Evolutionary conservation across 2,888 invertebrate genomes (phyloP).

Genomic region (Petrophora chlorosata): DNA sequence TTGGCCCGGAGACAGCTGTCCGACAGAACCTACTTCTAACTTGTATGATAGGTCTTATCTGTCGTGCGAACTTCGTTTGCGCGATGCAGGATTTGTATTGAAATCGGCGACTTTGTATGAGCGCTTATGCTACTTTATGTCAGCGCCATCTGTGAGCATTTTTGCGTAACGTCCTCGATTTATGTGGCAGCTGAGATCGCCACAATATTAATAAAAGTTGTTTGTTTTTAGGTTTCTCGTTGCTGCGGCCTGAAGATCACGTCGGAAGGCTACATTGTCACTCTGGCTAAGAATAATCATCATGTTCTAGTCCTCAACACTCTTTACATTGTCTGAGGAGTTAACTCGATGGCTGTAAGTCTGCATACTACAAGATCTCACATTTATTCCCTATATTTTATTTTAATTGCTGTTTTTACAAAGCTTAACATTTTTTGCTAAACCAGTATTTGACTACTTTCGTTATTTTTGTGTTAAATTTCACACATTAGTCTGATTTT

Average conservation of each 20-base stretch:
- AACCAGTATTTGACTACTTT: conserved; percentile 82
- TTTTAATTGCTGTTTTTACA: conserved; percentile 82
- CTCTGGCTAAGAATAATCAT: conserved; percentile 99
- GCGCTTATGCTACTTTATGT: no score
- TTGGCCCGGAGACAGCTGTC: no score
- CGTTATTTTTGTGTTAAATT: conserved; percentile 78
- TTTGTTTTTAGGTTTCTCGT: conserved; percentile 92
- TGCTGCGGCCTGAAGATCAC: conserved; percentile 99
- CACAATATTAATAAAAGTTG: not conserved
- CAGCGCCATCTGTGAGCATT: no score
- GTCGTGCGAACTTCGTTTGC: no score
- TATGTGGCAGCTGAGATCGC: no score
- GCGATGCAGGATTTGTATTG: no score
- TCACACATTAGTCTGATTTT: conserved; percentile 78
- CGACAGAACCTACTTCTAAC: no score
- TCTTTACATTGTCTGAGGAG: conserved; percentile 94
- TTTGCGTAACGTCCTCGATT: no score
- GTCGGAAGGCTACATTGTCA: conserved; percentile 97
- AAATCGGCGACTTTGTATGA: no score
- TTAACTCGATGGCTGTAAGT: conserved; percentile 81
- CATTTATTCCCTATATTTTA: conserved; percentile 83
- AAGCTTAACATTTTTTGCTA: conserved; percentile 82
- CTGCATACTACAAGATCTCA: conserved; percentile 84
- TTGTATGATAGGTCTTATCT: no score
- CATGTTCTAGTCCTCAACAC: conserved; percentile 98